Base-by-base conservation (phyloP, 1,140 invertebrate species). In the Portunus trituberculatus region DNA sequence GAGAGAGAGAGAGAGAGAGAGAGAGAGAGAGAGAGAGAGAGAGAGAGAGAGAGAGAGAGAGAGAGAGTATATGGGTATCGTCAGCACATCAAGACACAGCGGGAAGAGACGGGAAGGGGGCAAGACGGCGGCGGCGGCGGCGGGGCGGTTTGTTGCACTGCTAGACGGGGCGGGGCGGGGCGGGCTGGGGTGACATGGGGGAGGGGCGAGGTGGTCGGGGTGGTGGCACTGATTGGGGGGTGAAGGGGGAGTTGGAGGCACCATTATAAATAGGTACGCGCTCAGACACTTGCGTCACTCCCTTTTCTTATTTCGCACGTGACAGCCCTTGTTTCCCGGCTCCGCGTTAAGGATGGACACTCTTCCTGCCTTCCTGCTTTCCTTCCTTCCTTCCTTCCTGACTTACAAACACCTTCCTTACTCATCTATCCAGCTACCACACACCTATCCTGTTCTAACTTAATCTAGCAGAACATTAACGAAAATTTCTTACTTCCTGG, bases 231-330 rank as follows among this genome's bases (percentile, higher is more conserved):
- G n/a, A 14, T 7, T 48, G 45, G 46, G 29, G 89, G 25, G 25
- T 25, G 46, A 10, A 46, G n/a, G n/a, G 29, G 48, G 25, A 59
- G 48, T 91, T 25, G 48, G 59, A 45, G 59, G 59, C 59, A 12
- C 25, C 45, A 82, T 92, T 92, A 92, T 92, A 92, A 92, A 92
- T 92, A 92, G 91, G n/a, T 59, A 83, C 31, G 91, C 8, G 29
- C 91, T 20, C 91, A 92, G 91, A 92, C 91, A 32, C 25, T 92
- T 92, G 45, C 91, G 76, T 92, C 91, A 92, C 39, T 39, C 76
- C 31, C 91, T 7, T 28, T 20, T 83, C n/a, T 92, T 82, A 83
- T 83, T 83, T 83, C 31, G 29, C 52, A 48, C 28, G 67, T 92
- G 91, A 59, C 31, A 45, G 12, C 29, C 10, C 86, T 88, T 46